Evolutionary conservation across 2,888 invertebrate genomes (phyloP), one percentile per base, ranked within the genome.

Genomic region (Dyspetes luteomarginatus): DNA sequence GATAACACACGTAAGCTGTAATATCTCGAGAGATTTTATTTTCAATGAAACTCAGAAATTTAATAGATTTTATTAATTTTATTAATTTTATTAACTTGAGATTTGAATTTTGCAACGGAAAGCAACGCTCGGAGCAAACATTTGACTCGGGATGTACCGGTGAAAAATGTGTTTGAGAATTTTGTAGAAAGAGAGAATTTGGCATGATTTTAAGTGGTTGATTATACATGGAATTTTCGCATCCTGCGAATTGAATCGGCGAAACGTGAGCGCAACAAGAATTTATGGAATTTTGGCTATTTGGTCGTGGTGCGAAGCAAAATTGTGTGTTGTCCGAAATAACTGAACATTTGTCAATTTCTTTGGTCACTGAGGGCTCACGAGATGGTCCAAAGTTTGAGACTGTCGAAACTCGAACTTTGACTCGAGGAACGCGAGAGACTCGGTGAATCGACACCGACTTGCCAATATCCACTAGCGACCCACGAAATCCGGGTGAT

Each of bases 401-500:
- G 12, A 87, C 88, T 4, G 89, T 94, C 0, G 96, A 96, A 96
- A 0, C 96, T 96, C 0, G 96, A 96, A 85, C 96, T 96, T 86
- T 96, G 96, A 84, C 96, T 96, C 0, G 96, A 96, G 0, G 96
- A 95, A 3, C 96, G 94, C 67, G 95, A 94, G 1, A 94, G 80
- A 36, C 87, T 93, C 28, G 90, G 88, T 19, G 81, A 88, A 7
- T 93, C 93, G 4, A 93, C 93, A 4, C 93, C 94, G 0, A 93
- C 91, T 41, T 94, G 94, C 95, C 95, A 95, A 88, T 95, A 95
- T 0, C 95, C 95, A 2, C 95, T 95, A 0, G 95, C 95, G 0
- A 95, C 92, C n/a, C n/a, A n/a, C n/a, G n/a, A n/a, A n/a, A n/a
- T n/a, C n/a, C n/a, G n/a, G n/a, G n/a, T n/a, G n/a, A n/a, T n/a